Base-by-base conservation (phyloP, 2,113 vertebrate species). In the Nycticryphes semicollaris region DNA sequence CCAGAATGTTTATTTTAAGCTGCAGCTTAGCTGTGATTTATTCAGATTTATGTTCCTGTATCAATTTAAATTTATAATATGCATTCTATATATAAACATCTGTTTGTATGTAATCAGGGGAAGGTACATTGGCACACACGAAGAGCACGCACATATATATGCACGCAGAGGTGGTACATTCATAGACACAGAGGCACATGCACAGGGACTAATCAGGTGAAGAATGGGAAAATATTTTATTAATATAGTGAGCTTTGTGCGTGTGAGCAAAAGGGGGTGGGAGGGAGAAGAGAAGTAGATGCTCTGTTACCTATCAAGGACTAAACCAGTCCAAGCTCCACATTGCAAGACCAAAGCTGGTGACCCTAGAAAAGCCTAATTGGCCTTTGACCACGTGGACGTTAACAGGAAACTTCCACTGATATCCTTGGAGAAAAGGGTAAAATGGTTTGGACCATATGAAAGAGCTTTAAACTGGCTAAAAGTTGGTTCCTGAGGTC, bases 1-100 rank as follows among this genome's bases (percentile, higher is more conserved):
- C 77, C 80, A 90, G 94, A 97, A 97, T 96, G 93, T 98, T 98
- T 98, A 97, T 98, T 98, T 98, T 98, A 97, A 97, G 96, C 95
- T 93, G 84, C 95, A 89, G 92, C 91, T 96, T 96, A 96, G 86
- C 96, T 96, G 95, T 92, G 90, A 92, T 96, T 91, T 96, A 96
- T 97, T 96, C 89, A 80, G 87, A 95, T 97, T 95, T 97, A 63
- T 91, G 92, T 96, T 94, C 57, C 54, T 72, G 20, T 85, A 83
- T 93, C 77, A 53, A 93, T 96, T 80, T 91, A 91, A 96, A 97
- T 91, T 72, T 89, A 35, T 94, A 83, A 89, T 90, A 94, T 11
- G 45, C 27, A 37, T 96, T 92, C 72, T 72, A 75, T 95, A 93
- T 91, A 87, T 92, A 95, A 90, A 93, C 87, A 92, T 88, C 89